A percentile compares a stretch with the other conserved stretches of the same genome.
Evolutionary conservation across 2,888 invertebrate genomes (phyloP).

Genomic region (Lochmaea crataegi): DNA sequence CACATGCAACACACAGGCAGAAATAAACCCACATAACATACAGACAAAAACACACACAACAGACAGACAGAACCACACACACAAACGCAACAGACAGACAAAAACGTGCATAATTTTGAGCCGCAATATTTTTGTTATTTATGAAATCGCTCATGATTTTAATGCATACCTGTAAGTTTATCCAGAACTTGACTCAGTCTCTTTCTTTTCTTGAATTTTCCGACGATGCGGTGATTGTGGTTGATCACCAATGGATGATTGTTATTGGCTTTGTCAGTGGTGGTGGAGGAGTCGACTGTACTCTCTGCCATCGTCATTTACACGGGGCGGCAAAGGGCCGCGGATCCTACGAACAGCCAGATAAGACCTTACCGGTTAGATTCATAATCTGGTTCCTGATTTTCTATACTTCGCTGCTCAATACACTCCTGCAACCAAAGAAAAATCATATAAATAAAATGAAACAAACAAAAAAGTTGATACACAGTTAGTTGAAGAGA

Average conservation of each 20-base stretch:
- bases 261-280: constrained; percentile 67
- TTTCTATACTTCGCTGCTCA: not conserved
- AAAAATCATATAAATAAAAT: not conserved
- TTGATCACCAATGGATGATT: constrained; percentile 73
- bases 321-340: constrained; percentile 67
- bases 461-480: not conserved
- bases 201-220: constrained; percentile 76
- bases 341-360: constrained; percentile 48
- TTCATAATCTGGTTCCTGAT: constrained; percentile 49
- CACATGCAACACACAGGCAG: no score
- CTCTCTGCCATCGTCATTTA: constrained; percentile 82
- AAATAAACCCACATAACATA: no score
- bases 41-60: no score
- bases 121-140: no score
- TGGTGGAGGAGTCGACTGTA: constrained; percentile 67
- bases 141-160: no score
- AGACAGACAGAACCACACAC: no score
- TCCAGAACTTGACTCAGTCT: constrained; percentile 84
- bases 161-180: constrained; percentile 70
- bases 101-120: no score
- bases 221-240: constrained; percentile 71
- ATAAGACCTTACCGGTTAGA: constrained; percentile 45
- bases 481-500: no score
- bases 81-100: no score
- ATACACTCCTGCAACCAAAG: constrained; percentile 47